These are phyloP conservation scores for Heteractis magnifica DNA, from an alignment of 92 coral and sea anemone genomes.

Conservation along the genomic window DNA sequence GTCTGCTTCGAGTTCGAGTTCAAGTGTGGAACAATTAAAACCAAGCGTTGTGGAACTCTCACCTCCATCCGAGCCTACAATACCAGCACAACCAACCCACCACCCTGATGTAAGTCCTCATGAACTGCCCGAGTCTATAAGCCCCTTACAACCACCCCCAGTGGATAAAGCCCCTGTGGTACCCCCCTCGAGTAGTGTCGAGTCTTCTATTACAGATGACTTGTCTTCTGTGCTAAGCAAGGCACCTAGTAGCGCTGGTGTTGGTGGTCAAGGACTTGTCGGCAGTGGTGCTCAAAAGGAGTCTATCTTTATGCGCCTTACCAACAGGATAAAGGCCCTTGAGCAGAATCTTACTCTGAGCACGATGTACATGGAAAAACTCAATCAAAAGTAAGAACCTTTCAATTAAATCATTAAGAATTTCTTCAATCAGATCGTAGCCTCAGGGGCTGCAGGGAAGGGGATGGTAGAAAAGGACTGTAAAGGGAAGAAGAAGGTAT, in stretches of 20 bases:
- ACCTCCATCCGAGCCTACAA: not conserved
- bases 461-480: no score
- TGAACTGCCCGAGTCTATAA: slow-evolving; percentile 37
- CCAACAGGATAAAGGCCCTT: slow-evolving; percentile 93
- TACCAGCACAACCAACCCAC: slow-evolving; percentile 20
- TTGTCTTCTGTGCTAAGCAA: slow-evolving; percentile 34
- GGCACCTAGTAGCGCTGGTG: slow-evolving; percentile 20
- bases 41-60: not conserved
- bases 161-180: slow-evolving; percentile 17
- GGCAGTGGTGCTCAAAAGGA: slow-evolving; percentile 78
- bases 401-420: no score
- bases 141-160: slow-evolving; percentile 55
- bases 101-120: slow-evolving; percentile 15
- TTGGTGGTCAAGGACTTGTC: slow-evolving; percentile 20
- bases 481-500: no score
- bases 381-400: slow-evolving; percentile 78
- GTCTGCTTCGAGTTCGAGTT: slow-evolving; percentile 16
- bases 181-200: slow-evolving; percentile 28
- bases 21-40: slow-evolving; percentile 24
- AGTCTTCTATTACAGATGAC: slow-evolving; percentile 47
- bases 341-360: slow-evolving; percentile 94
- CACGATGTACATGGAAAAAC: slow-evolving; percentile 89
- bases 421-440: no score
- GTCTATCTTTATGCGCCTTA: slow-evolving; percentile 92
- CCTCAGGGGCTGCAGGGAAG: no score